Conservation (phyloP, 2,113 vertebrate species). For the Nothocercus nigrocapillus region DNA sequence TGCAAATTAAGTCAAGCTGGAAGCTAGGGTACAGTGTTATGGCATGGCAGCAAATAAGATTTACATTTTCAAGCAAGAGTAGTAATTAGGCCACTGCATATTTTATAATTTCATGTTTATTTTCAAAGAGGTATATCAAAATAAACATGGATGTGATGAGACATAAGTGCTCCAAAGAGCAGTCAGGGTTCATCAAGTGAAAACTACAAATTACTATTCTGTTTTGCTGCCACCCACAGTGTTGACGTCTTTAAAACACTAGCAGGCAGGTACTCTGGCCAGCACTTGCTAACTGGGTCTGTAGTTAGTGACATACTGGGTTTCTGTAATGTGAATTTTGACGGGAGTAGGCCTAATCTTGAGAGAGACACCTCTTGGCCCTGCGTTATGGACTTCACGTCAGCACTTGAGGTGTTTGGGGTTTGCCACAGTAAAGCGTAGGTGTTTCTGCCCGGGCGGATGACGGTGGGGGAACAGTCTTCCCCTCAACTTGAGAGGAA, state of each 20-base stretch:
- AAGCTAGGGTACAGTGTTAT: slow-evolving; percentile 1
- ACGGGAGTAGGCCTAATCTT: neutral
- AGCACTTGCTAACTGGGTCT: neutral
- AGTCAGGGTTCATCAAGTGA: neutral
- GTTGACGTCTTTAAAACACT: slow-evolving; percentile 18
- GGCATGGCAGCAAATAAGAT: slow-evolving; percentile 18
- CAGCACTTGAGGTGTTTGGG: neutral
- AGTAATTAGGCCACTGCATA: slow-evolving; percentile 44
- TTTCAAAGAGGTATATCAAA: slow-evolving; percentile 20
- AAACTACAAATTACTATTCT: slow-evolving; percentile 12
- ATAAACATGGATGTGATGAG: slow-evolving; percentile 20
- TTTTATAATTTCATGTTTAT: slow-evolving; percentile 48
- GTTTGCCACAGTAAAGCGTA: neutral
- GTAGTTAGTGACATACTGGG: neutral
- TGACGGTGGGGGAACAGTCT: neutral
- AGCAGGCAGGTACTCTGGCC: neutral
- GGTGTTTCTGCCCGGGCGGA: neutral
- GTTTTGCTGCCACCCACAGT: slow-evolving; percentile 25
- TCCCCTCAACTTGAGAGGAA: neutral
- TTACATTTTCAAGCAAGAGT: slow-evolving; percentile 34
- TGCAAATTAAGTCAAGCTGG: slow-evolving; percentile 65
- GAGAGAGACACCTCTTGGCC: neutral
- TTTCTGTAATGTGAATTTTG: neutral
- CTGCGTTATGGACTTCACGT: neutral
- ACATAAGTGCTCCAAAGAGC: neutral